Evolutionary conservation across 2,888 invertebrate genomes (phyloP).

Genomic region (Tinea trinotella): DNA sequence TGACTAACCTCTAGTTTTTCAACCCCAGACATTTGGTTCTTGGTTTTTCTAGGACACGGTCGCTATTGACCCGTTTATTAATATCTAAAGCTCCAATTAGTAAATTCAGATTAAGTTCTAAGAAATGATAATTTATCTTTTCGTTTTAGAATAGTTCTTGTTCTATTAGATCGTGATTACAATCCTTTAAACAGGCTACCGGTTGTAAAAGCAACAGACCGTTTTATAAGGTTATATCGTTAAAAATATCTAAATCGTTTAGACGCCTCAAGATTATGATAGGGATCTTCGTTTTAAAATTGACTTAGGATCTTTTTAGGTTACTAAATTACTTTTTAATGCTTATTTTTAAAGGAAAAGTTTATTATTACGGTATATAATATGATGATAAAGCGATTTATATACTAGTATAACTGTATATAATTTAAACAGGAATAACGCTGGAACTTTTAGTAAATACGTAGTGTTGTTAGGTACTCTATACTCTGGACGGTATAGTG

Average conservation of each 20-base stretch:
- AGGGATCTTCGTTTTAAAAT: background rate
- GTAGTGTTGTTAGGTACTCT: too few relatives aligned
- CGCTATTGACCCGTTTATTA: too few relatives aligned
- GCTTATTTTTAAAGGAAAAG: background rate
- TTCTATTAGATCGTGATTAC: conserved; percentile 9
- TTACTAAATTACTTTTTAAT: conserved; percentile 10
- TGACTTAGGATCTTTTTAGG: background rate
- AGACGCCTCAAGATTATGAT: conserved; percentile 13
- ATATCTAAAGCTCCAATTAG: too few relatives aligned
- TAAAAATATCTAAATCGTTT: conserved; percentile 17
- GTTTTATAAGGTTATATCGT: conserved; percentile 11
- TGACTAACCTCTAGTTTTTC: too few relatives aligned
- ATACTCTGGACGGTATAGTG: too few relatives aligned
- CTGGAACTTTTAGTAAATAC: too few relatives aligned
- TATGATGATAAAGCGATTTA: too few relatives aligned
- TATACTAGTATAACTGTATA: too few relatives aligned
- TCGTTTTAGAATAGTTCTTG: background rate
- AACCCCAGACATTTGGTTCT: too few relatives aligned
- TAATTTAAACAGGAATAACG: too few relatives aligned
- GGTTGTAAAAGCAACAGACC: conserved; percentile 7
- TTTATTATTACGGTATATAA: background rate
- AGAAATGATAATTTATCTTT: background rate
- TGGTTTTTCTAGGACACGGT: too few relatives aligned
- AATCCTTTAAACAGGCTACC: conserved; percentile 12
- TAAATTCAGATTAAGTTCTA: too few relatives aligned